phyloP scores from a whole-genome alignment of 2,888 invertebrate species.

The Phymatocera aterrima region DNA sequence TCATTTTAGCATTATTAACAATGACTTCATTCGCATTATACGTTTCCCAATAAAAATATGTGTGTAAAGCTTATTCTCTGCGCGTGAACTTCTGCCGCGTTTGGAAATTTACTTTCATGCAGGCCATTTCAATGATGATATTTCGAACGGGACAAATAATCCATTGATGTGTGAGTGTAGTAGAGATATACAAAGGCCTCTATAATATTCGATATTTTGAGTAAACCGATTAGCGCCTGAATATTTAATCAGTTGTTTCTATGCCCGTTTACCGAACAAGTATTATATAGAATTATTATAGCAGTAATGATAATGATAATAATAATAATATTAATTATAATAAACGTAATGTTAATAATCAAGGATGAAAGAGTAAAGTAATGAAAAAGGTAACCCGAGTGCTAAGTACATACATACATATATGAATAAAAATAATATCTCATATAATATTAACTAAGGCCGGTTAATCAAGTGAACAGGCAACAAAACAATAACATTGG shows the following conservation, averaged over 20 bases:
- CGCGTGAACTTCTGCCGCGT: no score
- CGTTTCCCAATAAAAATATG: no score
- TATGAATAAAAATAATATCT: conserved; percentile 11
- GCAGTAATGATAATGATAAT: not conserved
- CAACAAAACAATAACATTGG: not conserved
- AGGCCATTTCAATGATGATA: no score
- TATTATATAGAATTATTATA: not conserved
- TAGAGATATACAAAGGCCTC: no score
- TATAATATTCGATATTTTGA: no score
- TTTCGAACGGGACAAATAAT: not conserved
- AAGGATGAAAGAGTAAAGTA: not conserved
- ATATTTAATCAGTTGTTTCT: conserved; percentile 1
- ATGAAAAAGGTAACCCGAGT: conserved; percentile 18
- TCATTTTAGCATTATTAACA: no score
- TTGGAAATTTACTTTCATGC: no score
- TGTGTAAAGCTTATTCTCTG: no score
- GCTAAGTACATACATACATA: conserved; percentile 17
- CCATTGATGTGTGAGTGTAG: not conserved
- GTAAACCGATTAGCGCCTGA: not conserved
- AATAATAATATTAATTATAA: not conserved
- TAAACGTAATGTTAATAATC: not conserved
- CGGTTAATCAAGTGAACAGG: not conserved
- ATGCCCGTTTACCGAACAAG: not conserved
- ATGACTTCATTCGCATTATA: no score
- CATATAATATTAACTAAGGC: not conserved